Base-by-base conservation (phyloP, 2,797 vertebrate genomes). In the Anniella stebbinsi region DNA sequence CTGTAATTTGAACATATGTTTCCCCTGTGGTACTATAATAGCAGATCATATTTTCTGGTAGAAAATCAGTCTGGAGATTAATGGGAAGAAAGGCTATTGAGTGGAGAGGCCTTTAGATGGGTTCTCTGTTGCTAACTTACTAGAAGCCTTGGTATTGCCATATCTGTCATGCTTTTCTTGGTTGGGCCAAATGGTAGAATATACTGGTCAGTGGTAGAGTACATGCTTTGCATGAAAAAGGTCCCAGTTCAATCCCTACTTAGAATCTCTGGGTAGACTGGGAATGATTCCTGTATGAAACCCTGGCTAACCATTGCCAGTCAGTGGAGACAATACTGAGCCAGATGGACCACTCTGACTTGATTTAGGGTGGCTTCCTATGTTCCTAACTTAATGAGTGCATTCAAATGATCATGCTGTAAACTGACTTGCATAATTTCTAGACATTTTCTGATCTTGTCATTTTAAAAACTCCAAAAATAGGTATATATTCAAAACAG, bases 1-100 rank as follows among this genome's bases (percentile, higher is more conserved):
- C 89, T 88, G 5, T 90, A 96, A 96, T 95, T 92, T 93, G 83
- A 82, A 48, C 25, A 87, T 36, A 63, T 91, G 92, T 33, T 33
- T 13, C 77, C 25, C 94, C 81, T 93, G 51, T 84, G 17, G n/a
- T 91, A 73, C 73, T 92, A 90, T 57, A 88, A 93, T 95, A 93
- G 73, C 12, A 94, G 92, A 82, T 90, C n/a, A 28, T 82, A 36
- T 73, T 23, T 95, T 95, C 94, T 63, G 92, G 80, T 86, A n/a
- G 88, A 57, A 69, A 86, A 30, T 6, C 36, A 93, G 67, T 91
- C 66, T 1, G 41, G 77, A 90, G 91, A 13, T 0, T 76, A 88
- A 75, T 75, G 90, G 89, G 88, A 80, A 2, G 18, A 86, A 66
- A 88, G 76, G 60, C n/a, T 80, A 72, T 92, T 38, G 41, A 57